phyloP scores from a whole-genome alignment of 2,888 invertebrate species.

The Diplazon laetatorius region DNA sequence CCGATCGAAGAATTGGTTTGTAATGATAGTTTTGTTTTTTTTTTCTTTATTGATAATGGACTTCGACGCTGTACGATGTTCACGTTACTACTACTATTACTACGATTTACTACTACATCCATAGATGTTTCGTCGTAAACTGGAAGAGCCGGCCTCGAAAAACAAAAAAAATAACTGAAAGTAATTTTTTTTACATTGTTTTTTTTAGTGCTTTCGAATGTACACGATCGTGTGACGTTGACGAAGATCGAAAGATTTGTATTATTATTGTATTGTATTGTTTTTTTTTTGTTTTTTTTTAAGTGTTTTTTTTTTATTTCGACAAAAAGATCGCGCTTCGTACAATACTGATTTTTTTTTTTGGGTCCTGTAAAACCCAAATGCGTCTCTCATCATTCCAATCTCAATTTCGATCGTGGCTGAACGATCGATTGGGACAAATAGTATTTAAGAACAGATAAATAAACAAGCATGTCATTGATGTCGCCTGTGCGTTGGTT shows the following conservation, averaged over 20 bases:
- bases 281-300: too few relatives aligned
- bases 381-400: constrained; percentile 30
- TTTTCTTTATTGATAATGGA: neutral
- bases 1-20: constrained; percentile 21
- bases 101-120: constrained; percentile 14
- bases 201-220: too few relatives aligned
- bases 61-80: constrained; percentile 4
- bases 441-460: constrained; percentile 8
- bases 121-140: constrained; percentile 63
- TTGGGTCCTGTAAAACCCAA: constrained; percentile 15
- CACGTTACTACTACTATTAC: constrained; percentile 3
- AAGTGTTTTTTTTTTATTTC: too few relatives aligned
- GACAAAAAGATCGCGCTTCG: constrained; percentile 13
- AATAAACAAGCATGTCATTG: constrained; percentile 40
- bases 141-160: constrained; percentile 52
- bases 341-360: neutral
- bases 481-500: constrained; percentile 6
- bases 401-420: constrained; percentile 15
- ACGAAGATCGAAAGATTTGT: constrained; percentile 16
- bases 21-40: constrained; percentile 15
- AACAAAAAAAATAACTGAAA: constrained; percentile 1
- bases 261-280: too few relatives aligned
- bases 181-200: constrained; percentile 5
- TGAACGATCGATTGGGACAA: constrained; percentile 9
- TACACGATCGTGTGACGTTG: constrained; percentile 34